These are phyloP conservation scores for Drymodes brunneopygia DNA, from an alignment of 2,113 vertebrate genomes.

Conservation along the genomic window DNA sequence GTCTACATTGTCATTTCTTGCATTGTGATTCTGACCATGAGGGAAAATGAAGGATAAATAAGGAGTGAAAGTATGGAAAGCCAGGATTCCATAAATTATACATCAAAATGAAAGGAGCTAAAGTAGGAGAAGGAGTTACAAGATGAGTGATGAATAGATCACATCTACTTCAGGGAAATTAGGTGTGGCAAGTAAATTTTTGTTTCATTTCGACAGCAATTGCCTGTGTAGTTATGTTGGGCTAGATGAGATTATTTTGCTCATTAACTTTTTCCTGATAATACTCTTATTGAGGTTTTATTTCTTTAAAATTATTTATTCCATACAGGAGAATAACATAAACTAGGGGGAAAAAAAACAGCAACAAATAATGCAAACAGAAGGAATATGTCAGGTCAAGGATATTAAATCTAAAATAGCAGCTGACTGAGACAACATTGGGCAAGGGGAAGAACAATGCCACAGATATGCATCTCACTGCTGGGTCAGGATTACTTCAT, in stretches of 20 bases:
- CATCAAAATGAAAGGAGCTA: neutral
- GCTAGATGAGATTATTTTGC: neutral
- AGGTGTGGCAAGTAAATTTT: neutral
- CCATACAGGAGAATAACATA: neutral
- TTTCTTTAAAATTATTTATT: neutral
- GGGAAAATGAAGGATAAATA: neutral
- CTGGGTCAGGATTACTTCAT: neutral
- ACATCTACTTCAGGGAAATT: rapidly evolving
- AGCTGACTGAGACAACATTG: neutral
- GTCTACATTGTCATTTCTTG: rapidly evolving
- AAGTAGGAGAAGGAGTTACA: neutral
- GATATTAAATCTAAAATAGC: neutral
- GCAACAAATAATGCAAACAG: neutral
- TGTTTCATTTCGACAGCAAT: neutral
- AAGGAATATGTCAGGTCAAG: neutral
- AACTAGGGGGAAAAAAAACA: neutral
- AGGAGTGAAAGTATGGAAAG: neutral
- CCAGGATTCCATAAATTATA: neutral
- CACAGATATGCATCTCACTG: neutral
- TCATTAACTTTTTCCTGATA: neutral
- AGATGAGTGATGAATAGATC: neutral
- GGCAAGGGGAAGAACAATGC: neutral
- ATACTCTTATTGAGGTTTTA: neutral
- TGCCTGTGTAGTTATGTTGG: neutral
- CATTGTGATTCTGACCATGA: neutral